Evolutionary conservation across 2,113 vertebrate species (phyloP), one percentile per base, ranked within the genome.

Genomic region (Festucalex cinctus): DNA sequence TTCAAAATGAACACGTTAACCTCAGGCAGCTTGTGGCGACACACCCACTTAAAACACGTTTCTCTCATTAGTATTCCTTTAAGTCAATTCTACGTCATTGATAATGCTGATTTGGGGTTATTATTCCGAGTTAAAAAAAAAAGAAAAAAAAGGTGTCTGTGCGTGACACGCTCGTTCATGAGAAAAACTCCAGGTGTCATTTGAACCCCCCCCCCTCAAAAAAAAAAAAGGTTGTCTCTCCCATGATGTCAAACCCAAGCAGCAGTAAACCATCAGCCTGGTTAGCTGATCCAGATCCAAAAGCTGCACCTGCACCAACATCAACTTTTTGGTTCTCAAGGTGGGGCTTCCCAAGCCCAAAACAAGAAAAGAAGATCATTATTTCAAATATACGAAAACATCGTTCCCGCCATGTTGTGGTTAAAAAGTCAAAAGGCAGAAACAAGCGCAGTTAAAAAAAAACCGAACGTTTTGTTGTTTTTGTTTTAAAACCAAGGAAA

Each of bases 171-270:
- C 66, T 82, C 56, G 61, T 62, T 77, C 81, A 88, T 83, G 80
- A 86, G 81, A 90, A 89, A 90, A 79, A 82, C 80, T 89, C 84
- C 92, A 92, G 92, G 92, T 93, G 92, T 86, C 84, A 84, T 82
- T 77, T 58, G 71, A 80, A 84, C 83, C 10, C 2, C 39, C 2
- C 39, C 68, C 79, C 83, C 8, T 7, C 8, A 61, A 43, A 43
- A 61, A 41, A 20, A 60, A 58, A 35, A 56, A 56, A 56, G 3
- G 9, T 13, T 12, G 3, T 22, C 58, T 60, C 20, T 13, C 75
- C 76, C 77, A 77, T 78, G 73, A 76, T 84, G 77, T 77, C 64
- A 77, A 84, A 83, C 67, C 66, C 77, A 85, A 60, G 83, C 82
- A 84, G 86, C 80, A 85, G 81, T 89, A 88, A 92, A 91, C 88